A percentile compares a stretch with the other conserved stretches of the same genome.
Conservation (phyloP, 2,888 invertebrate species). For the Morpho helenor region DNA sequence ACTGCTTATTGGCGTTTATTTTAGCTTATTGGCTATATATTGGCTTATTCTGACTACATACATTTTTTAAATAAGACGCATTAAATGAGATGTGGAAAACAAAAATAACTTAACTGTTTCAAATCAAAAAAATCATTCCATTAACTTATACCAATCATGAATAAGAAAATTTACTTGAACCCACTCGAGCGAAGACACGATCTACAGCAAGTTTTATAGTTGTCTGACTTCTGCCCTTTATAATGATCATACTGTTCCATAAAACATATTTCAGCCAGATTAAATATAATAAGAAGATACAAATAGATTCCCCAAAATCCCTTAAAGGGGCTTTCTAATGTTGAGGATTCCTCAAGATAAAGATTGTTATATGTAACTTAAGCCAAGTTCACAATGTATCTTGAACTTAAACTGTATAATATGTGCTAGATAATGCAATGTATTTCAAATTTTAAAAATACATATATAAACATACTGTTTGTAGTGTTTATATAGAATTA, state of each 20-base stretch:
- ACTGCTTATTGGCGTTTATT: too few relatives aligned
- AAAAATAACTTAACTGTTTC: too few relatives aligned
- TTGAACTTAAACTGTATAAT: too few relatives aligned
- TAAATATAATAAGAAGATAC: constrained; percentile 16
- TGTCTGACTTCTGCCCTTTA: not conserved
- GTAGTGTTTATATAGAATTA: not conserved
- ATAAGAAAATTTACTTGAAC: not conserved
- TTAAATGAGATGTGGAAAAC: too few relatives aligned
- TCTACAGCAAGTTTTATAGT: too few relatives aligned
- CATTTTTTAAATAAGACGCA: too few relatives aligned
- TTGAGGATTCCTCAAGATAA: constrained; percentile 21
- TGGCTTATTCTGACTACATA: too few relatives aligned
- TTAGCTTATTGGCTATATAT: too few relatives aligned
- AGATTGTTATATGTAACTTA: constrained; percentile 12
- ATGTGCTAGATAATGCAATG: too few relatives aligned
- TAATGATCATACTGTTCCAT: constrained; percentile 2
- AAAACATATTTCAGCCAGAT: constrained; percentile 7
- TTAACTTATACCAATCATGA: not conserved
- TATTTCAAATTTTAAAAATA: not conserved
- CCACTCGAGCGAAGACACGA: too few relatives aligned
- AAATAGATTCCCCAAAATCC: constrained; percentile 20
- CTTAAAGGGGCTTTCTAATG: constrained; percentile 23
- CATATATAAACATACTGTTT: not conserved
- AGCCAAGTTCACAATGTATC: constrained; percentile 1
- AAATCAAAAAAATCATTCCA: not conserved